Conservation (phyloP, 1,140 invertebrate species). For the Heliconius melpomene region DNA sequence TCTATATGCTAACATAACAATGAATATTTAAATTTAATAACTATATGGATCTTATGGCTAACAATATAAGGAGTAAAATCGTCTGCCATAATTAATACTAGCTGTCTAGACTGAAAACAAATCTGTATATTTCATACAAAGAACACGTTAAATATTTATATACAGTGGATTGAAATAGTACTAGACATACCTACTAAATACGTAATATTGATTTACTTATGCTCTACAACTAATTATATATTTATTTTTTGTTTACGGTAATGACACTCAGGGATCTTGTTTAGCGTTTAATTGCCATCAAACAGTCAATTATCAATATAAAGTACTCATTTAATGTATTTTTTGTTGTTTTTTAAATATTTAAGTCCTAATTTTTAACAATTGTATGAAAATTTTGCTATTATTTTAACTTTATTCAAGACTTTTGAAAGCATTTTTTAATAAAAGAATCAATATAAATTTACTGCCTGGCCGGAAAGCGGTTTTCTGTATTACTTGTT, state of each 20-base stretch:
- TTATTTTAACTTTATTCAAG: too few relatives aligned
- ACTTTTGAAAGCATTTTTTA: too few relatives aligned
- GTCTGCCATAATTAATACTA: neutral
- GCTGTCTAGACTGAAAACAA: slow-evolving; percentile 28
- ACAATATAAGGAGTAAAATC: slow-evolving; percentile 11
- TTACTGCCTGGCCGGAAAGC: too few relatives aligned
- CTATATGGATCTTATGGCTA: slow-evolving; percentile 5
- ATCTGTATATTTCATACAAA: slow-evolving; percentile 9
- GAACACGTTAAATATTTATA: neutral
- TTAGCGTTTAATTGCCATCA: neutral
- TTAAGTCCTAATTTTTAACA: too few relatives aligned
- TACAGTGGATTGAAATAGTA: neutral
- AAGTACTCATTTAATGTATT: neutral
- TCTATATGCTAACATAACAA: neutral
- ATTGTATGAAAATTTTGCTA: too few relatives aligned
- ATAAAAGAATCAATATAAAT: too few relatives aligned
- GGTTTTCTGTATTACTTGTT: too few relatives aligned
- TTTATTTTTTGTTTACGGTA: neutral
- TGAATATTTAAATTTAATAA: neutral
- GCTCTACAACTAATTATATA: neutral
- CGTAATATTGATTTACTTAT: neutral
- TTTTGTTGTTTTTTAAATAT: neutral
- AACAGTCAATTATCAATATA: neutral
- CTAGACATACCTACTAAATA: neutral
- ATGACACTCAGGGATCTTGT: neutral